Base-by-base conservation (phyloP, 1,140 invertebrate species). In the Aplysia californica region DNA sequence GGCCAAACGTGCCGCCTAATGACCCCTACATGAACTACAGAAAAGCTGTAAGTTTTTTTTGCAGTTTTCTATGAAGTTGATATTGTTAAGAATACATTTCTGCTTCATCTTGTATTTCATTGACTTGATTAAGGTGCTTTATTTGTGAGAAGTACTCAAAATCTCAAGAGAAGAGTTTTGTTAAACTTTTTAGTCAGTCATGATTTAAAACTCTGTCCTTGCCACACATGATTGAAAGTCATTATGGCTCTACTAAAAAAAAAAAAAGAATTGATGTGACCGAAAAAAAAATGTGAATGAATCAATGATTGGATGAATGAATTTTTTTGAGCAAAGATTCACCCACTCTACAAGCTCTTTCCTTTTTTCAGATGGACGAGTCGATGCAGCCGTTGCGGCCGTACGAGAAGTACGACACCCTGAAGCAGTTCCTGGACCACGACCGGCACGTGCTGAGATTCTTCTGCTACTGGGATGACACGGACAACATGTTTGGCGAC, bases 381-480 rank as follows among this genome's bases (percentile, higher is more conserved):
- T 84, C 81, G 39, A 89, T 89, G 87, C 87, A 90, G 75, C 88
- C 89, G 36, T 79, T 90, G 21, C 76, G 88, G 56, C 89, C 89
- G 23, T 90, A 90, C 75, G 88, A 90, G 81, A 88, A 87, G 72
- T 82, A 85, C 69, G 89, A 90, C 81, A 89, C 89, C 6, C 79
- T 90, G 15, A 88, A 88, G 73, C 89, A 90, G 77, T 90, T 90
- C 80, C 78, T 90, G 39, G 87, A 89, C 55, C 86, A 89, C 80
- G 90, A 90, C 75, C 83, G 87, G 41, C 89, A 90, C 73, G 89
- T 90, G 23, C 81, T 90, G 29, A 82, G 90, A 1, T 90, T 90
- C 82, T 90, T 78, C 82, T 89, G 88, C 59, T 84, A 87, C 59
- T 90, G 90, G 90, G 89, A 90, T 78, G 90, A 90, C 80, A 85